These are phyloP conservation scores for Nemurella pictetii DNA, from an alignment of 2,888 invertebrate species.

Conservation along the genomic window DNA sequence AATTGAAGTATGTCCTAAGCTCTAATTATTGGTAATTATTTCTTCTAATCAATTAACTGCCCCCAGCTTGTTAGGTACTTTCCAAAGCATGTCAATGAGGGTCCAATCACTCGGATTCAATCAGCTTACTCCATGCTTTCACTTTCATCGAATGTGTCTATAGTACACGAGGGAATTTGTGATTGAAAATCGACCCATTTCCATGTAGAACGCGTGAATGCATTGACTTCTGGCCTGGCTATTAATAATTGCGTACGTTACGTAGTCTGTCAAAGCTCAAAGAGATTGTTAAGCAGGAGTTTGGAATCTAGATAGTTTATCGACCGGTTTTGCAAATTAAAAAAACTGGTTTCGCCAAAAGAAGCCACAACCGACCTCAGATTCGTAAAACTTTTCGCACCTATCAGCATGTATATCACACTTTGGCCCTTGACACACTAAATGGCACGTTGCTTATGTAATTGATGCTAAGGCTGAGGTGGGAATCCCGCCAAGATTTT, in stretches of 20 bases:
- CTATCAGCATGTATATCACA: neutral
- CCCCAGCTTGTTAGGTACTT: no score
- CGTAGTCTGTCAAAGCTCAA: neutral
- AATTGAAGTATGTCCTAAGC: neutral
- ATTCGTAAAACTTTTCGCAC: neutral
- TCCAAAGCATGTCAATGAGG: neutral
- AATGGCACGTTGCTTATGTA: no score
- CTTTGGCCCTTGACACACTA: neutral
- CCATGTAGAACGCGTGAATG: neutral
- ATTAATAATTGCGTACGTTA: neutral
- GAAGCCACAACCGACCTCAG: no score
- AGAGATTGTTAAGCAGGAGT: no score
- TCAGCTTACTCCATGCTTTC: no score
- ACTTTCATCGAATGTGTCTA: neutral
- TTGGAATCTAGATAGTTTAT: no score
- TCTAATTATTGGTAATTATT: neutral
- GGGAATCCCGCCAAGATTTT: no score
- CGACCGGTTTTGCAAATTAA: neutral
- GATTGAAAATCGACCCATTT: neutral
- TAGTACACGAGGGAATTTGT: neutral
- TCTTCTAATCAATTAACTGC: neutral
- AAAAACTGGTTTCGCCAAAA: no score
- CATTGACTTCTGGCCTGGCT: neutral
- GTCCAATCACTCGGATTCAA: neutral
- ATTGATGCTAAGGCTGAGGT: no score